phyloP scores from a whole-genome alignment of 2,888 invertebrate genomes.

The Aleiodes alternator region DNA sequence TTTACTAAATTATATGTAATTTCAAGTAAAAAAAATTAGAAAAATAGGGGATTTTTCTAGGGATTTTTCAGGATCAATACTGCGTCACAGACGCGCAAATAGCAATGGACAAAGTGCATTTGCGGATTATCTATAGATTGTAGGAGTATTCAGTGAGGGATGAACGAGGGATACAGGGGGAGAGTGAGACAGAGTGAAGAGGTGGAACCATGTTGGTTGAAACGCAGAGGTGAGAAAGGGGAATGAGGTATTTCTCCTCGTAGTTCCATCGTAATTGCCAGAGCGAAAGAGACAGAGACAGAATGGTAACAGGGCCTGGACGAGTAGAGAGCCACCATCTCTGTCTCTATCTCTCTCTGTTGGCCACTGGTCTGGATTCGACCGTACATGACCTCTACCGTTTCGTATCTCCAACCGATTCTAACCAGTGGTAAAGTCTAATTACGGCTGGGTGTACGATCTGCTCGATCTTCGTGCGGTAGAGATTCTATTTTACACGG shows the following conservation, averaged over 20 bases:
- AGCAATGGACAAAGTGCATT: conserved; percentile 52
- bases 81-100: background rate
- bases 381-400: conserved; percentile 19
- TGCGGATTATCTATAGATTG: conserved; percentile 45
- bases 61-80: conserved; percentile 2
- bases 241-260: conserved; percentile 36
- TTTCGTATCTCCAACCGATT: conserved; percentile 40
- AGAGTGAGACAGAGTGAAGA: background rate
- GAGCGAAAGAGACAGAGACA: conserved; percentile 57
- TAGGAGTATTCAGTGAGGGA: conserved; percentile 26
- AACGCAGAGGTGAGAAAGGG: conserved; percentile 55
- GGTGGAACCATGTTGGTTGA: conserved; percentile 34
- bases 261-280: conserved; percentile 63
- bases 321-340: conserved; percentile 53
- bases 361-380: conserved; percentile 36
- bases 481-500: conserved; percentile 37
- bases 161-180: background rate
- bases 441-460: conserved; percentile 44
- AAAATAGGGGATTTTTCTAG: no score
- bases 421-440: conserved; percentile 47
- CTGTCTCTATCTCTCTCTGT: conserved; percentile 51
- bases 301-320: conserved; percentile 33
- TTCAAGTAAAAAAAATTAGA: no score
- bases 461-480: conserved; percentile 28
- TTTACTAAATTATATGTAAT: no score